Conservation (phyloP, 2,113 vertebrate species). For the Pseudopipra pipra region DNA sequence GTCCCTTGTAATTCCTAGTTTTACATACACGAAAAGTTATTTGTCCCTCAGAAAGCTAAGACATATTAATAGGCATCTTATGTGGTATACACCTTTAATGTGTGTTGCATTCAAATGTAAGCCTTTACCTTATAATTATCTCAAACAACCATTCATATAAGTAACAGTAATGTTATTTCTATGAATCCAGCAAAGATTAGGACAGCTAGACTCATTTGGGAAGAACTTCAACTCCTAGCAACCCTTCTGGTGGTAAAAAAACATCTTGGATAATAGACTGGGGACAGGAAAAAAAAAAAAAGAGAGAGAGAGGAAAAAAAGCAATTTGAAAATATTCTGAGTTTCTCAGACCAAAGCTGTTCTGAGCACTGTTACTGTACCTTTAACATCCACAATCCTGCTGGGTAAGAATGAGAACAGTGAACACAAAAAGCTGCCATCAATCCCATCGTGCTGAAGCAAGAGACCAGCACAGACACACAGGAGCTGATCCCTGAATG, state of each 20-base stretch:
- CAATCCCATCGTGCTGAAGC: not conserved
- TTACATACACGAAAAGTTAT: not conserved
- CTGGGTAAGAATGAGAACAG: not conserved
- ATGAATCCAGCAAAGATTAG: not conserved
- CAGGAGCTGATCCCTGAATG: accelerated
- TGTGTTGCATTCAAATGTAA: not conserved
- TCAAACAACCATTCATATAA: not conserved
- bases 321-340: not conserved
- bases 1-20: not conserved
- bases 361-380: not conserved
- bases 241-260: not conserved
- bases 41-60: not conserved
- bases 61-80: not conserved
- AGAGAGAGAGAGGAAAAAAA: not conserved
- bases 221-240: not conserved
- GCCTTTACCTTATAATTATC: not conserved
- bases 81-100: not conserved
- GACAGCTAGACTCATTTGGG: not conserved
- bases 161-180: not conserved
- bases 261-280: not conserved
- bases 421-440: not conserved
- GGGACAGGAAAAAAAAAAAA: no score
- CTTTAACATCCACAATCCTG: not conserved
- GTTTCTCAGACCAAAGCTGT: not conserved
- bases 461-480: not conserved